These are phyloP conservation scores for Drosophila anceps DNA, from an alignment of 2,888 invertebrate genomes.

Conservation along the genomic window DNA sequence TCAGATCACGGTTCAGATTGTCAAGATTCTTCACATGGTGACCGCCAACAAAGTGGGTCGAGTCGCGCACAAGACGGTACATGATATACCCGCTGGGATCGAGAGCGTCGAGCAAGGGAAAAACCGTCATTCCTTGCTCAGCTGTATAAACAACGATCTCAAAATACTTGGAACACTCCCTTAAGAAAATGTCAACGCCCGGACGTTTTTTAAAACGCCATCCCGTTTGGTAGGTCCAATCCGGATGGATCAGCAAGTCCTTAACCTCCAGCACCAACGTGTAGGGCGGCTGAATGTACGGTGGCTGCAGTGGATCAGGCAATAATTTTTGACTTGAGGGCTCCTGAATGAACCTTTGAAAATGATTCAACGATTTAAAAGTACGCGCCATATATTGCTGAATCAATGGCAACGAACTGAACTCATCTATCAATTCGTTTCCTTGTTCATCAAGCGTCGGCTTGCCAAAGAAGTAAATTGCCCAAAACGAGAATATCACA, in stretches of 20 bases:
- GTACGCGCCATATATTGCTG: slow-evolving; percentile 90
- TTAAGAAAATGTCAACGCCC: slow-evolving; percentile 96
- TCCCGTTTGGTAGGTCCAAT: slow-evolving; percentile 99
- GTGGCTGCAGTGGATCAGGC: slow-evolving; percentile 95
- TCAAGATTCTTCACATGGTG: slow-evolving; percentile 97
- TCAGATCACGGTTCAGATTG: slow-evolving; percentile 93
- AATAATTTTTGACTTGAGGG: slow-evolving; percentile 97
- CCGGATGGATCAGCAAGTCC: slow-evolving; percentile 97
- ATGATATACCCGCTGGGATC: slow-evolving; percentile 96
- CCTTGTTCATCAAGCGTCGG: slow-evolving; percentile 91
- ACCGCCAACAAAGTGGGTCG: slow-evolving; percentile 97
- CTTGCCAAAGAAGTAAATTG: slow-evolving; percentile 90
- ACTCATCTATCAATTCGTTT: slow-evolving; percentile 90
- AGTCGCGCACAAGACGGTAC: slow-evolving; percentile 96
- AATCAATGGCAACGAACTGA: slow-evolving; percentile 88
- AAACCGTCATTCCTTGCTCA: slow-evolving; percentile 97
- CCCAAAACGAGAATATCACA: slow-evolving; percentile 87
- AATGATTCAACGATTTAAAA: slow-evolving; percentile 90
- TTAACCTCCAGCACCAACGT: slow-evolving; percentile 98
- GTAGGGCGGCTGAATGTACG: slow-evolving; percentile 97
- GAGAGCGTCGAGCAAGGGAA: slow-evolving; percentile 96
- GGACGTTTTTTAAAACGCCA: slow-evolving; percentile 99
- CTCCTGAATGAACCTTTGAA: slow-evolving; percentile 93
- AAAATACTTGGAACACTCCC: slow-evolving; percentile 94
- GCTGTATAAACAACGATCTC: slow-evolving; percentile 98